These are phyloP conservation scores for Anneissia japonica DNA, from an alignment of 35 echinoderm and acorn worm genomes.

Conservation along the genomic window DNA sequence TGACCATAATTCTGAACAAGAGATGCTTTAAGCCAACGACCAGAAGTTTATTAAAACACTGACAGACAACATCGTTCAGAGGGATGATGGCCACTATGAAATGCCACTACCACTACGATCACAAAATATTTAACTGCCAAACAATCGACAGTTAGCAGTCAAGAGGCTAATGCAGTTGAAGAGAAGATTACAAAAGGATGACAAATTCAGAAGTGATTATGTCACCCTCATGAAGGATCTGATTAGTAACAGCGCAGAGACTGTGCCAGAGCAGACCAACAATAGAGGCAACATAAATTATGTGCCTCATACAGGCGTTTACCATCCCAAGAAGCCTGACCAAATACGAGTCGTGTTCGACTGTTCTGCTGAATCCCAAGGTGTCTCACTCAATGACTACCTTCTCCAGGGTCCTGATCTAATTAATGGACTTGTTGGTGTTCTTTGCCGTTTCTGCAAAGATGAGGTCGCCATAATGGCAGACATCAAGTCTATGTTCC, in stretches of 20 bases:
- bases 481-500: slow-evolving; percentile 44
- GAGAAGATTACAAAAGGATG: not conserved
- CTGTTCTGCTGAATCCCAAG: slow-evolving; percentile 19
- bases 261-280: not conserved
- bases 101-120: not conserved
- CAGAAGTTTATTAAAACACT: not conserved
- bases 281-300: not conserved
- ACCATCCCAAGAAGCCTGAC: not conserved
- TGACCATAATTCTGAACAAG: not conserved
- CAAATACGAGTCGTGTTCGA: slow-evolving; percentile 4
- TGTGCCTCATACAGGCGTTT: not conserved
- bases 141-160: not conserved
- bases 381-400: not conserved
- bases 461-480: slow-evolving; percentile 3
- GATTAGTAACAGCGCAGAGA: not conserved
- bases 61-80: not conserved
- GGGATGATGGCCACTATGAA: not conserved
- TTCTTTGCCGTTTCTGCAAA: slow-evolving; percentile 11
- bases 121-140: not conserved
- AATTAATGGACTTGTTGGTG: slow-evolving; percentile 1
- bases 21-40: slow-evolving; percentile 11
- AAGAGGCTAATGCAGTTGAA: not conserved
- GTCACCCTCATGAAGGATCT: slow-evolving; percentile 28
- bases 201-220: slow-evolving; percentile 16
- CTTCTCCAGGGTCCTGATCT: slow-evolving; percentile 8